These are phyloP conservation scores for Sphenopsis melanotis DNA, from an alignment of 2,797 vertebrate species.

Conservation along the genomic window DNA sequence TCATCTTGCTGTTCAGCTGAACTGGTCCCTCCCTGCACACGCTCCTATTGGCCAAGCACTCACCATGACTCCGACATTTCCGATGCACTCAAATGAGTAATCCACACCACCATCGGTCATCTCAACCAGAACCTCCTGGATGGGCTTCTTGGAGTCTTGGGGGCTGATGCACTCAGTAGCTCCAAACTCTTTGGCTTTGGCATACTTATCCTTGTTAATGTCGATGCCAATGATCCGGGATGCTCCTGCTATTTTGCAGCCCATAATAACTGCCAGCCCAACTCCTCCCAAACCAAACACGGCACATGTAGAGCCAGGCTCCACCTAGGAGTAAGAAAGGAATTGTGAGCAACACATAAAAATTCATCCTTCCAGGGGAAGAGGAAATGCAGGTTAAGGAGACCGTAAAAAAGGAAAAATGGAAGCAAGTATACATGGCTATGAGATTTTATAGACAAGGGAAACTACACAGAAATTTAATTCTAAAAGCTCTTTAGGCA, in stretches of 20 bases:
- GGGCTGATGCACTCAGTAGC: constrained; percentile 91
- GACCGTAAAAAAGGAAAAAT: not conserved
- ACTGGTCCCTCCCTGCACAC: not conserved
- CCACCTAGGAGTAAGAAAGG: constrained; percentile 76
- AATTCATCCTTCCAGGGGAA: not conserved
- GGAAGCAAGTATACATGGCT: not conserved
- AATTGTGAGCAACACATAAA: not conserved
- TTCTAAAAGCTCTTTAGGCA: not conserved
- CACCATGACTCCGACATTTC: constrained; percentile 89
- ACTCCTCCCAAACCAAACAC: constrained; percentile 93
- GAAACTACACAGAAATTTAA: not conserved
- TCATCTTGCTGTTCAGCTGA: not conserved
- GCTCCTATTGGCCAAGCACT: not conserved
- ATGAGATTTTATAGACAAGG: not conserved
- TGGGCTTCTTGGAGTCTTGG: constrained; percentile 83
- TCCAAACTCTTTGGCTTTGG: constrained; percentile 87
- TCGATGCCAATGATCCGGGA: constrained; percentile 89
- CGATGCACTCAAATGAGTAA: constrained; percentile 91
- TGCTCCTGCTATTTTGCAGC: constrained; percentile 89
- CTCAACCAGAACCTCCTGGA: constrained; percentile 84
- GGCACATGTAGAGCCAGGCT: constrained; percentile 88
- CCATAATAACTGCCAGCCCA: constrained; percentile 93
- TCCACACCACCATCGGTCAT: constrained; percentile 92
- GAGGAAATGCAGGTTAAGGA: not conserved
- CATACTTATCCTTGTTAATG: constrained; percentile 87